Base-by-base conservation (phyloP, 1,140 invertebrate species). In the Drosophila nikananu region DNA sequence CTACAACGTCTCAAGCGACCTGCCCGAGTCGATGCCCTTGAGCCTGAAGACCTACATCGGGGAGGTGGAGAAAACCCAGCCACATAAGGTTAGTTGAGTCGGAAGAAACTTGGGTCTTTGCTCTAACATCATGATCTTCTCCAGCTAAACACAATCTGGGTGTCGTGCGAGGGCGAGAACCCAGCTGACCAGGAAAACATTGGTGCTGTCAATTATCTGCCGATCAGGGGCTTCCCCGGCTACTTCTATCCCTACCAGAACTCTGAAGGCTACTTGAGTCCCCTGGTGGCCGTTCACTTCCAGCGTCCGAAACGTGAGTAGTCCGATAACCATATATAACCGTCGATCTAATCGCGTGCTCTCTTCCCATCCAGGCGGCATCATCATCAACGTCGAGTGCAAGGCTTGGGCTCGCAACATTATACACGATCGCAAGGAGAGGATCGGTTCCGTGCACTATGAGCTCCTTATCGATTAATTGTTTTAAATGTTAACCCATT, bases 381-480 rank as follows among this genome's bases (percentile, higher is more conserved):
- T 97, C 75, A 94, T 98, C 32, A 97, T 98, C 86, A 97, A 98
- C 92, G 95, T 98, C 39, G 97, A 98, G 91, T 98, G 97, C 94
- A 97, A 96, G 91, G 97, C 97, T 9, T 98, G 97, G 97, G 97
- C 97, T 52, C 95, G 95, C 79, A 98, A 98, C 93, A 98, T 98
- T 63, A 93, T 94, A 13, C 97, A 97, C 83, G 95, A 96, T 92
- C 94, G 96, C 62, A 94, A 95, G 84, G 96, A 97, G n/a, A 94
- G 95, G 81, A 93, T 97, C 37, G 98, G 97, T 25, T 95, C 96
- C 35, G 97, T 98, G 19, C 97, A 98, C 93, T 98, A 98, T 92
- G 97, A 98, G 93, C 93, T 98, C 37, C 94, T 98, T 94, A 96
- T 98, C 74, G 97, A 98, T 94, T 98, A 97, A 95, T 77, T 51